Percentiles rank a stretch among this genome's conserved stretches.
Evolutionary conservation across 1,140 invertebrate species (phyloP).

Genomic region (Cydia strobilella): DNA sequence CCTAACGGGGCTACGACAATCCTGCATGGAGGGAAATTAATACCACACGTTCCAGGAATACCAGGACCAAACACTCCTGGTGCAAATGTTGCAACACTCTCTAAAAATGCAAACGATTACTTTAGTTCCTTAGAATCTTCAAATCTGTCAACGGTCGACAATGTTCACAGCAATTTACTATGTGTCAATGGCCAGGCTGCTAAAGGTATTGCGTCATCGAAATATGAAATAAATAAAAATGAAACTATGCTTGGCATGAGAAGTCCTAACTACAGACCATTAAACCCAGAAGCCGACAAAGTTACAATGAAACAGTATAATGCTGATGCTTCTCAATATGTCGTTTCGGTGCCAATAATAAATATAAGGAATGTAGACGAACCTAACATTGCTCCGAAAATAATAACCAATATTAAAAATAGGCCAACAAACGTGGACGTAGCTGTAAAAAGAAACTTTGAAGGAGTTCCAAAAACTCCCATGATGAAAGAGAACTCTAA

Average conservation of each 20-base stretch:
- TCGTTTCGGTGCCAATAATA: slow-evolving; percentile 59
- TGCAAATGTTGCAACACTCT: slow-evolving; percentile 61
- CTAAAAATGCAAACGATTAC: slow-evolving; percentile 49
- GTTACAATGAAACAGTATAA: slow-evolving; percentile 49
- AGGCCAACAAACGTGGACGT: slow-evolving; percentile 51
- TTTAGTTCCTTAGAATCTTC: slow-evolving; percentile 44
- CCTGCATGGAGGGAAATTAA: slow-evolving; percentile 85
- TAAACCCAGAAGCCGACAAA: slow-evolving; percentile 52
- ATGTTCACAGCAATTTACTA: slow-evolving; percentile 40
- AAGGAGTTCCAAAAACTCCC: slow-evolving; percentile 55
- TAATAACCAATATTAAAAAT: slow-evolving; percentile 41
- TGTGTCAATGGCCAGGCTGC: slow-evolving; percentile 42
- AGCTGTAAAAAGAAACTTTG: slow-evolving; percentile 62
- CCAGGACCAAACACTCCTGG: slow-evolving; percentile 87
- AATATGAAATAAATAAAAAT: slow-evolving; percentile 48
- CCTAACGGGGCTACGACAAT: slow-evolving; percentile 81
- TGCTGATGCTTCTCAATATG: slow-evolving; percentile 48
- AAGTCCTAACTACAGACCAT: slow-evolving; percentile 54
- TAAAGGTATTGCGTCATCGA: slow-evolving; percentile 45
- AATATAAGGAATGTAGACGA: slow-evolving; percentile 74
- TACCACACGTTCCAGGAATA: slow-evolving; percentile 92
- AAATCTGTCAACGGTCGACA: slow-evolving; percentile 47
- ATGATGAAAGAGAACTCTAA: slow-evolving; percentile 64
- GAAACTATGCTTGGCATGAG: slow-evolving; percentile 45
- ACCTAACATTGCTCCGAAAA: slow-evolving; percentile 42